These are phyloP conservation scores for Scaptodrosophila latifasciaeformis DNA, from an alignment of 2,888 invertebrate genomes.

Conservation along the genomic window DNA sequence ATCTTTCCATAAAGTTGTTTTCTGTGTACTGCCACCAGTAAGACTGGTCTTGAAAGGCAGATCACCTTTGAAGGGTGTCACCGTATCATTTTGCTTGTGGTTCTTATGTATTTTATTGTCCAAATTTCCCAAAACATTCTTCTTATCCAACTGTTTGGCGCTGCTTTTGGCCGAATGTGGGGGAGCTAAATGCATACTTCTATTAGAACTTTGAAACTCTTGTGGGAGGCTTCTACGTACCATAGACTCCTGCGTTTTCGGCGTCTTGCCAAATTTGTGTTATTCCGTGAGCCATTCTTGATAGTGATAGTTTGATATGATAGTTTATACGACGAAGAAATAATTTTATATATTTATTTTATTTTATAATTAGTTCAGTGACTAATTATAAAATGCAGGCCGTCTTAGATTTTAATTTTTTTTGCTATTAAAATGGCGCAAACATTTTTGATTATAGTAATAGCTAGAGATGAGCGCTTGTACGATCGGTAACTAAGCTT, in stretches of 20 bases:
- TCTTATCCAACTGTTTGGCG: constrained; percentile 13
- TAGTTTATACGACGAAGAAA: no score
- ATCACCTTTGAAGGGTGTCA: constrained; percentile 20
- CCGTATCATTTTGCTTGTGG: background rate
- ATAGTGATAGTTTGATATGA: no score
- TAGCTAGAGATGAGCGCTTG: no score
- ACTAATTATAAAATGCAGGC: no score
- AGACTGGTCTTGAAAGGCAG: background rate
- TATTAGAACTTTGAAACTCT: background rate
- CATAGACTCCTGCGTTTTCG: constrained; percentile 23
- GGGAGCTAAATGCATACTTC: constrained; percentile 14
- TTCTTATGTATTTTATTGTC: constrained; percentile 28
- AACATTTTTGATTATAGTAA: no score
- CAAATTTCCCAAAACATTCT: constrained; percentile 25
- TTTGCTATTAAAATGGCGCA: no score
- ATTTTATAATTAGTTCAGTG: no score
- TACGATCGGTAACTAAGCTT: no score
- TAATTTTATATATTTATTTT: no score
- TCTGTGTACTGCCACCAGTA: no score
- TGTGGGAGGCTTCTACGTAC: constrained; percentile 15
- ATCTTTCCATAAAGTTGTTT: constrained; percentile 26
- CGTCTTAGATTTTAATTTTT: no score
- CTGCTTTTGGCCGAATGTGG: constrained; percentile 22
- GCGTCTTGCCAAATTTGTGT: constrained; percentile 34
- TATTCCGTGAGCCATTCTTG: constrained; percentile 12